Conservation (phyloP, 2,113 vertebrate genomes). For the Shinisaurus crocodilurus region DNA sequence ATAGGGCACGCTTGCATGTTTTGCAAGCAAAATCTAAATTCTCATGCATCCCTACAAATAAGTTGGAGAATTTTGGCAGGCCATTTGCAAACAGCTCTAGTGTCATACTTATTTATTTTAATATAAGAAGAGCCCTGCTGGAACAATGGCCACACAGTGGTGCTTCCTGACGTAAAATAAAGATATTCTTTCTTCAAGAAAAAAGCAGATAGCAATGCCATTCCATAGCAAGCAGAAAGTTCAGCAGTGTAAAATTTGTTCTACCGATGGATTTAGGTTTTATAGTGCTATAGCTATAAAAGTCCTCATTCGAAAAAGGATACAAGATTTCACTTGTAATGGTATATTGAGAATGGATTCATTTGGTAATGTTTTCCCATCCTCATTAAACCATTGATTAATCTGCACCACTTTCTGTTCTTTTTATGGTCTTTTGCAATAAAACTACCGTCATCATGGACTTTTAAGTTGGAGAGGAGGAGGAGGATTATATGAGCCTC, state of each 20-base stretch:
- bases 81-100: no score
- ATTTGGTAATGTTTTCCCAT: conserved; percentile 43
- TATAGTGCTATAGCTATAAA: conserved; percentile 1
- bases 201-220: neutral
- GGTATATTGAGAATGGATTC: neutral
- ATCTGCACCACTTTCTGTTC: conserved; percentile 41
- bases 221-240: neutral
- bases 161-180: no score
- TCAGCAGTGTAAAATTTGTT: neutral
- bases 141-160: no score
- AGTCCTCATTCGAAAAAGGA: conserved; percentile 8
- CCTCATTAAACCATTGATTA: conserved; percentile 52
- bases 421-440: conserved; percentile 42
- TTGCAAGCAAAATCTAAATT: no score
- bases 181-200: neutral
- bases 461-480: conserved; percentile 53
- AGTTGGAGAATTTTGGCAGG: no score
- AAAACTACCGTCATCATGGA: conserved; percentile 25
- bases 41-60: no score
- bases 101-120: no score
- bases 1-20: no score
- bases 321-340: conserved; percentile 28
- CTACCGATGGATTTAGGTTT: neutral
- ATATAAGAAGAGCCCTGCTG: no score
- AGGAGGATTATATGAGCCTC: no score